Percentiles rank a stretch among this genome's conserved stretches.
These are phyloP conservation scores for Phrynocephalus forsythii DNA, from an alignment of 2,797 vertebrate genomes.

Conservation along the genomic window DNA sequence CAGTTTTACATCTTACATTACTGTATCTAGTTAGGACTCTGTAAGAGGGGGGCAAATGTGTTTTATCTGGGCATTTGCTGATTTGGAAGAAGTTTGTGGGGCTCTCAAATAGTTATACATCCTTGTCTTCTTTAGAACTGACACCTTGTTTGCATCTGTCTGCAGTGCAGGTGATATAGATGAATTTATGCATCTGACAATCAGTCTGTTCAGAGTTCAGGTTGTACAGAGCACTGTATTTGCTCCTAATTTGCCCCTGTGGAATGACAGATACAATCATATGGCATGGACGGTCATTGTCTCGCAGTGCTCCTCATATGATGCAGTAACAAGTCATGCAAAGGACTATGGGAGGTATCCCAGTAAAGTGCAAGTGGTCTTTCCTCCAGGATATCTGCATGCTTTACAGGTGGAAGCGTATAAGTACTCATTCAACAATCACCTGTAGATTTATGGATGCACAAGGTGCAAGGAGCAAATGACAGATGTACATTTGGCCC, in stretches of 20 bases:
- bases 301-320: background rate
- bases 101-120: background rate
- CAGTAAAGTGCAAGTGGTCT: background rate
- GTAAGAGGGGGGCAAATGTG: no score
- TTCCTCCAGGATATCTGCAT: no score
- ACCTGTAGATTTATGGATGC: no score
- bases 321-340: background rate
- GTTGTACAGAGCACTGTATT: no score
- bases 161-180: no score
- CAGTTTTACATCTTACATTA: background rate
- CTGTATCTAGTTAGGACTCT: background rate
- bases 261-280: background rate
- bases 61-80: background rate
- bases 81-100: background rate
- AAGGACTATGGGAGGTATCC: background rate
- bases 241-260: background rate
- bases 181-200: no score
- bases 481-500: background rate
- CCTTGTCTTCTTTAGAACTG: background rate
- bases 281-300: background rate
- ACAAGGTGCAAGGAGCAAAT: background rate
- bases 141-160: background rate
- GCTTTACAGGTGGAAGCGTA: background rate
- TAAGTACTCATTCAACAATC: background rate
- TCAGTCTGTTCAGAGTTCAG: background rate